Base-by-base conservation (phyloP, 2,888 invertebrate species). In the Polydrusus tereticollis region DNA sequence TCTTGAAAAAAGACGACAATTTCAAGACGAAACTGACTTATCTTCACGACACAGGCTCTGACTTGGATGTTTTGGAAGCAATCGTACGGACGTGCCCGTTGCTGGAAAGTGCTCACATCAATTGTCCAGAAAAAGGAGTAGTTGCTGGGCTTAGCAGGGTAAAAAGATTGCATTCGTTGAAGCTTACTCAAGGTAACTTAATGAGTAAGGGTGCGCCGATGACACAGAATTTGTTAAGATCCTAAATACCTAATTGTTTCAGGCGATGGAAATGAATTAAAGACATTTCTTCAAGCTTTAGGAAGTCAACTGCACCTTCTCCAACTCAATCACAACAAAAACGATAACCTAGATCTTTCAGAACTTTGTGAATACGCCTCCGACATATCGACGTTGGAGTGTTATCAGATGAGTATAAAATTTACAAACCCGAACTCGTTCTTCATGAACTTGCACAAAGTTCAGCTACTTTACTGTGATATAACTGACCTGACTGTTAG, bases 381-480 rank as follows among this genome's bases (percentile, higher is more conserved):
- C 7, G 88, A 89, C 75, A 81, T 92, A 36, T 86, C 88, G 66
- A 89, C 88, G 73, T 82, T 92, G 74, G 92, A 92, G 80, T 91
- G 90, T 78, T 92, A 90, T 79, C 90, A 91, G 83, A 88, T 91
- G 81, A 90, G 90, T 64, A 87, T 90, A 1, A 85, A 89, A 12
- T 88, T 5, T 88, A 89, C 80, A 85, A 87, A 74, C 86, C 87
- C 75, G 87, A 89, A 80, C 85, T 87, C 72, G 86, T 69, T 58
- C 16, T 92, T 84, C 87, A 87, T 80, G 89, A 88, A 78, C 82
- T 75, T 92, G 72, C 89, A 91, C 77, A 90, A 90, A 23, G 85
- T 92, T 55, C 92, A 92, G 82, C 89, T 92, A 60, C 87, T 91
- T 18, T 90, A 91, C 80, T 90, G 91, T 58, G 89, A 91, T 63